Percentiles rank a stretch among this genome's conserved stretches.
phyloP scores from a whole-genome alignment of 2,888 invertebrate species.

The Psylliodes chrysocephalus region DNA sequence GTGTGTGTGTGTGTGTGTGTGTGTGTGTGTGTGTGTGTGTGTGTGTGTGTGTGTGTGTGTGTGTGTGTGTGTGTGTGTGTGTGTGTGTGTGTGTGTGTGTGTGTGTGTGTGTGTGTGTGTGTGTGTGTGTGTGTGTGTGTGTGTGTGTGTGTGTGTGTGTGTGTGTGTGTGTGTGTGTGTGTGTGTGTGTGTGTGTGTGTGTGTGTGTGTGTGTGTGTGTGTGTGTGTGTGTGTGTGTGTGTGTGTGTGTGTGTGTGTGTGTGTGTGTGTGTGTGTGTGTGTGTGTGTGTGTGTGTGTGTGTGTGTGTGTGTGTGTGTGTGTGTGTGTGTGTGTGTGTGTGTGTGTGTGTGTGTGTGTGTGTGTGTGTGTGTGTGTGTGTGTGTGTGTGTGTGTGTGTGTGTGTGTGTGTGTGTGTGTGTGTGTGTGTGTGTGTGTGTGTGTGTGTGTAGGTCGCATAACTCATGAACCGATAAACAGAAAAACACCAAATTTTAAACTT shows the following conservation, averaged over 20 bases:
- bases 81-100: conserved; percentile 10
- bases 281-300: conserved; percentile 10
- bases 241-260: conserved; percentile 10
- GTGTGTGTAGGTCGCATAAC: too few relatives aligned
- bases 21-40: conserved; percentile 10
- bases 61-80: conserved; percentile 10
- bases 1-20: conserved; percentile 10
- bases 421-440: conserved; percentile 10
- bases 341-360: conserved; percentile 10
- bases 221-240: conserved; percentile 10
- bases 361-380: conserved; percentile 10
- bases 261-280: conserved; percentile 10
- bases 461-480: too few relatives aligned
- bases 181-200: conserved; percentile 10
- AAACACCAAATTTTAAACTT: too few relatives aligned
- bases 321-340: conserved; percentile 10
- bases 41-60: conserved; percentile 10
- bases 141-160: conserved; percentile 10
- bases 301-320: conserved; percentile 10
- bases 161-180: conserved; percentile 10
- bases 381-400: conserved; percentile 10
- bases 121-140: conserved; percentile 10
- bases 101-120: conserved; percentile 10
- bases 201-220: conserved; percentile 10
- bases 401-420: conserved; percentile 10